phyloP scores from a whole-genome alignment of 2,888 invertebrate species.

The Orchestes rusci region DNA sequence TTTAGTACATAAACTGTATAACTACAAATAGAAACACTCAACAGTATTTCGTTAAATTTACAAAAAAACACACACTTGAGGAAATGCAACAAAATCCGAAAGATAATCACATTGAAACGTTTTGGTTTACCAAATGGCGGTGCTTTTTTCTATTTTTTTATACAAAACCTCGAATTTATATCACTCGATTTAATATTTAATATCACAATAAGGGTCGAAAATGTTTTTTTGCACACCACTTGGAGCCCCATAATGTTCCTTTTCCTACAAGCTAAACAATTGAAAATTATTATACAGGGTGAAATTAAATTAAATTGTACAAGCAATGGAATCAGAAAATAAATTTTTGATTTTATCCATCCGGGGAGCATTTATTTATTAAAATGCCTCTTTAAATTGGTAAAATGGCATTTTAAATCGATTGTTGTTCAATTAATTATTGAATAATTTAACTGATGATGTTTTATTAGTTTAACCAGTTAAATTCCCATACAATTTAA shows the following conservation, averaged over 20 bases:
- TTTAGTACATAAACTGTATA: slow-evolving; percentile 12
- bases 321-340: too few species aligned
- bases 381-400: too few species aligned
- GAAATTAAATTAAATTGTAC: too few species aligned
- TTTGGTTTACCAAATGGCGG: slow-evolving; percentile 11
- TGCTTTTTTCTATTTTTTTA: slow-evolving; percentile 4
- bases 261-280: slow-evolving; percentile 1
- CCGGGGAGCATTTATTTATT: too few species aligned
- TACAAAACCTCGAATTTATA: slow-evolving; percentile 1
- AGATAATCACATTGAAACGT: slow-evolving; percentile 15
- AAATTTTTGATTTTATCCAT: too few species aligned
- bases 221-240: not conserved
- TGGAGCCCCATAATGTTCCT: slow-evolving; percentile 6
- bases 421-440: too few species aligned
- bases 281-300: too few species aligned
- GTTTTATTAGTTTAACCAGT: too few species aligned
- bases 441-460: too few species aligned
- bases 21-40: slow-evolving; percentile 2
- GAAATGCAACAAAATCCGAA: slow-evolving; percentile 5
- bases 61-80: not conserved
- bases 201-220: not conserved
- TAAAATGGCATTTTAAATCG: too few species aligned
- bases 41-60: not conserved
- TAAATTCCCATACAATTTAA: too few species aligned
- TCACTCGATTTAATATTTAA: not conserved